Percentiles rank a stretch among this genome's conserved stretches.
Conservation (phyloP, 1,140 invertebrate genomes). For the Triops cancriformis region DNA sequence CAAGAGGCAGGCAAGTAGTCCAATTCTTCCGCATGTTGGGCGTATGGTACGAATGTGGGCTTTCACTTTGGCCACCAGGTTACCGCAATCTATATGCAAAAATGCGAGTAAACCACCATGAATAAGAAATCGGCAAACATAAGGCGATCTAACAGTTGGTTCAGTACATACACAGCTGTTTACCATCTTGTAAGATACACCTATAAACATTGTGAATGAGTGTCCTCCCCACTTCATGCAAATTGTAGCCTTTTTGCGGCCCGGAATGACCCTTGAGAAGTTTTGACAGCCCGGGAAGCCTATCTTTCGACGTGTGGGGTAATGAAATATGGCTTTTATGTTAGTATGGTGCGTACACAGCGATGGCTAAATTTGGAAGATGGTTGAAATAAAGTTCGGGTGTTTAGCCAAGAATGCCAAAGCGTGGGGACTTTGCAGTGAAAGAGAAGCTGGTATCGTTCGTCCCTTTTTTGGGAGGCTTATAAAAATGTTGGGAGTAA, state of each 20-base stretch:
- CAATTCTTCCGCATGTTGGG: not conserved
- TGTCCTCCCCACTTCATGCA: not conserved
- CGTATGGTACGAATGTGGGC: not conserved
- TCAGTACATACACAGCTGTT: not conserved
- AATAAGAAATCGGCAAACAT: not conserved
- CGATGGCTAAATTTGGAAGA: not conserved
- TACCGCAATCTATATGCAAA: not conserved
- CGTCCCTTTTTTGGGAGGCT: not conserved
- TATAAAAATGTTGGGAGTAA: slow-evolving; percentile 1
- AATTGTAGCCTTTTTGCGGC: not conserved
- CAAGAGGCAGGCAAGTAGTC: not conserved
- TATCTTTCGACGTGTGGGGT: not conserved
- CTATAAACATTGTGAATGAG: not conserved
- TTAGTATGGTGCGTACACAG: not conserved
- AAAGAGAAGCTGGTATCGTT: not conserved
- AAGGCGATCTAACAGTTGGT: not conserved
- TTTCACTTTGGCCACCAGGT: not conserved
- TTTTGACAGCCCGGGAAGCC: not conserved
- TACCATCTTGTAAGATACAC: not conserved
- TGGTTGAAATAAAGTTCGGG: not conserved
- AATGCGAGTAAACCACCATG: not conserved
- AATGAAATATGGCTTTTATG: not conserved
- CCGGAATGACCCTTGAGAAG: not conserved
- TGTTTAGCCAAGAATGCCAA: slow-evolving; percentile 13
- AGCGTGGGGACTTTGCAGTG: not conserved